These are phyloP conservation scores for Acrossocheilus fasciatus DNA, from an alignment of 2,797 vertebrate genomes.

Conservation along the genomic window DNA sequence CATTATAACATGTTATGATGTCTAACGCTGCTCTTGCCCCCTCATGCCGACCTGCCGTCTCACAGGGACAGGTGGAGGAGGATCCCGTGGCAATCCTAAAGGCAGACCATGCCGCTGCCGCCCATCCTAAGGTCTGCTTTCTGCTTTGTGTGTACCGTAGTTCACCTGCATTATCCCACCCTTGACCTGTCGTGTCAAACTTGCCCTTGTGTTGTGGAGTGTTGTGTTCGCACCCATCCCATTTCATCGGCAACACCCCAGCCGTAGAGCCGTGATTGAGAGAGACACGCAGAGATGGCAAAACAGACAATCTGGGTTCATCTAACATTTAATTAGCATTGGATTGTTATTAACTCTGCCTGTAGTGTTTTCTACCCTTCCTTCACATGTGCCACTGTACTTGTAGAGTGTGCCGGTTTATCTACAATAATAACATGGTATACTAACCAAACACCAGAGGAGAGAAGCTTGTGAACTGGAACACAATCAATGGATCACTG, in stretches of 20 bases:
- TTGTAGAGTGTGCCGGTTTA: slow-evolving; percentile 23
- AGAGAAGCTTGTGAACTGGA: slow-evolving; percentile 29
- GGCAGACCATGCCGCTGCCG: slow-evolving; percentile 76
- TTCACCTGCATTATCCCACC: slow-evolving; percentile 56
- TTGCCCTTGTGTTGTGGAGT: slow-evolving; percentile 53
- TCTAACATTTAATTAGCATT: slow-evolving; percentile 13
- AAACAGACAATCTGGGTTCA: slow-evolving; percentile 17
- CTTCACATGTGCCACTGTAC: not conserved
- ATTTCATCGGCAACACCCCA: slow-evolving; percentile 25
- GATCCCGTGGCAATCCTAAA: slow-evolving; percentile 77
- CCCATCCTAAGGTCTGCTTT: slow-evolving; percentile 81
- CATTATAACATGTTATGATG: not conserved
- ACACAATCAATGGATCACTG: slow-evolving; percentile 29
- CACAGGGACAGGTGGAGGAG: slow-evolving; percentile 83
- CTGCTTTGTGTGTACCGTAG: slow-evolving; percentile 60
- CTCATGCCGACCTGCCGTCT: slow-evolving; percentile 68
- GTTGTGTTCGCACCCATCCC: slow-evolving; percentile 38
- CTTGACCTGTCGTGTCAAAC: slow-evolving; percentile 36
- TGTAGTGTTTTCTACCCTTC: slow-evolving; percentile 15
- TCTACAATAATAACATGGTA: slow-evolving; percentile 14
- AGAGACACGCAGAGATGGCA: not conserved
- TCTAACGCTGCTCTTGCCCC: slow-evolving; percentile 75
- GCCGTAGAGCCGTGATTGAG: not conserved
- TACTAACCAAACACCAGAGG: slow-evolving; percentile 29
- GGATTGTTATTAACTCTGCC: slow-evolving; percentile 25